Base-by-base conservation (phyloP, 2,888 invertebrate genomes). In the Volucella inflata region DNA sequence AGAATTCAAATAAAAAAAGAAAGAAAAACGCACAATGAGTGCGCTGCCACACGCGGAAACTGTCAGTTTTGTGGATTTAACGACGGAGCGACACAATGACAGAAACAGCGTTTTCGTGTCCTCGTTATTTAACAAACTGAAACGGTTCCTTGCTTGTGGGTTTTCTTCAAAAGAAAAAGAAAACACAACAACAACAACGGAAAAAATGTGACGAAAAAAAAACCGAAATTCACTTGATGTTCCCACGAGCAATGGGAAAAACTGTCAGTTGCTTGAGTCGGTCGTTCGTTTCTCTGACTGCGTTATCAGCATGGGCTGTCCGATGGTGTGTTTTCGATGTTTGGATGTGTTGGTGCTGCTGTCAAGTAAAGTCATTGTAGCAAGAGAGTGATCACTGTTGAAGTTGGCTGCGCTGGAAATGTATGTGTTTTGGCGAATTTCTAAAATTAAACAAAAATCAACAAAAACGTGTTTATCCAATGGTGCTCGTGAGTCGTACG, bases 21-120 rank as follows among this genome's bases (percentile, higher is more conserved):
- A 72, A 50, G 48, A 78, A 83, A 55, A 83, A 84, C 84, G 84
- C 84, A 84, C 84, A 75, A 84, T 50, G 79, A 79, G 79, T 84
- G 79, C 79, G 79, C 79, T 79, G 79, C 79, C 79, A 75, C 84
- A 84, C 84, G 55, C 79, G 75, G 75, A 71, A 79, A 60, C 84
- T 84, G 84, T 84, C 84, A 84, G 59, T 79, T 59, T 70, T 21
- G 21, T 21, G 21, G 21, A 21, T 21, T 21, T 21, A 4, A 21
- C 21, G 21, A 60, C 55, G 70, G 14, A 57, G 1, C 21, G 50
- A 48, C 40, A 48, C 40, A 60, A 62, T 53, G 67, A 62, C 38
- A 51, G 57, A 57, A 77, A 50, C 62, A 60, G 59, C 59, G 59
- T 59, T 79, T 57, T 75, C 44, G 65, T 83, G 64, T 74, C 64